Percentiles rank a stretch among this genome's conserved stretches.
These are phyloP conservation scores for Athene cunicularia DNA, from an alignment of 2,113 vertebrate genomes.

Conservation along the genomic window DNA sequence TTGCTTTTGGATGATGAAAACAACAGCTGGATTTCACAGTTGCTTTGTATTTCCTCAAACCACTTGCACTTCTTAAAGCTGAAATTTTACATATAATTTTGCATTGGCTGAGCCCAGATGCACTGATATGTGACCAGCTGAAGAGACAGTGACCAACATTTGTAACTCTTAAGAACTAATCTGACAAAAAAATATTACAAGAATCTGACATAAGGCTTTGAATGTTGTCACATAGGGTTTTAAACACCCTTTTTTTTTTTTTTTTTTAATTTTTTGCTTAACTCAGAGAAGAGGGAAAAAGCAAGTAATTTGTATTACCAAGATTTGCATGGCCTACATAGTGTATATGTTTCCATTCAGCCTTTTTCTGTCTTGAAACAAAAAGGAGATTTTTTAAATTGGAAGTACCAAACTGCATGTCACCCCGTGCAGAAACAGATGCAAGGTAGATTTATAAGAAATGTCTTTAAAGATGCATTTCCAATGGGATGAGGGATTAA, in stretches of 20 bases:
- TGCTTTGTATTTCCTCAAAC: neutral
- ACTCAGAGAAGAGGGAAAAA: neutral
- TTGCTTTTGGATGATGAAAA: neutral
- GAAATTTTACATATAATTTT: neutral
- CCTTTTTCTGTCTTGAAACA: neutral
- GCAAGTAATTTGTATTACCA: fast-evolving
- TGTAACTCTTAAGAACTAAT: neutral
- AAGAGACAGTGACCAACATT: neutral
- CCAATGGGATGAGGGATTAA: neutral
- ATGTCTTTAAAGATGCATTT: neutral
- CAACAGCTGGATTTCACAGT: neutral
- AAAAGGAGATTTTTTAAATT: neutral
- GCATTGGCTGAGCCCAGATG: fast-evolving
- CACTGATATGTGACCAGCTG: neutral
- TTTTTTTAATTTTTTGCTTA: neutral
- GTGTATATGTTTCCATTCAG: neutral
- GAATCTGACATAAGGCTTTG: neutral
- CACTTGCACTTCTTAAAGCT: neutral
- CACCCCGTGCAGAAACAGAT: neutral
- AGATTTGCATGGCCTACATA: neutral
- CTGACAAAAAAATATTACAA: neutral
- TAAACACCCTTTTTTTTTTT: neutral
- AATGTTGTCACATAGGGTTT: neutral
- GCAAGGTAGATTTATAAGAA: neutral
- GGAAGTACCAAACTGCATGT: neutral